Percentiles rank a stretch among this genome's conserved stretches.
Evolutionary conservation across 2,113 vertebrate genomes (phyloP).

Genomic region (Sander vitreus): DNA sequence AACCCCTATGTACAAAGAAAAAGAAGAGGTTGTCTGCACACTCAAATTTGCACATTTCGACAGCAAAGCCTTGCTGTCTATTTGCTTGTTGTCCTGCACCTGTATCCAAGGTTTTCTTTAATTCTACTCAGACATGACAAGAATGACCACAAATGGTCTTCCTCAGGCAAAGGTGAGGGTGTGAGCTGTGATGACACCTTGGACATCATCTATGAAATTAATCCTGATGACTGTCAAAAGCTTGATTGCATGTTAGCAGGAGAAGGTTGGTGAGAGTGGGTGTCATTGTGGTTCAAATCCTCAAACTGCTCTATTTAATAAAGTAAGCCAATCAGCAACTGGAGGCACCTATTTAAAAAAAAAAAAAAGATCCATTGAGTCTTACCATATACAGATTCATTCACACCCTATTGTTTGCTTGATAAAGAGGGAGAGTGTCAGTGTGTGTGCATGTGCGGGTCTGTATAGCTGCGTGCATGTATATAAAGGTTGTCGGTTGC

Average conservation of each 20-base stretch:
- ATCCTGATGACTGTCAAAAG: background rate
- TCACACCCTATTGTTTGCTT: background rate
- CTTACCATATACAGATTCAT: background rate
- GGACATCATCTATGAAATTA: background rate
- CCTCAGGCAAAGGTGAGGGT: background rate
- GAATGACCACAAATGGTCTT: conserved; percentile 6
- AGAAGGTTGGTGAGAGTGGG: background rate
- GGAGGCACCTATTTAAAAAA: background rate
- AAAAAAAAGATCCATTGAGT: background rate
- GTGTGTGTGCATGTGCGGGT: background rate
- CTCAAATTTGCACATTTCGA: background rate
- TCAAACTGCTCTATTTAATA: background rate
- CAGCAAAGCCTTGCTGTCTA: background rate
- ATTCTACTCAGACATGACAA: too few relatives aligned
- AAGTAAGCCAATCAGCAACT: background rate
- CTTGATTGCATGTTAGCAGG: background rate
- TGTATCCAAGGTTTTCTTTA: background rate
- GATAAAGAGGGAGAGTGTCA: background rate
- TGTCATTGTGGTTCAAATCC: conserved; percentile 3
- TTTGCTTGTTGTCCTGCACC: background rate
- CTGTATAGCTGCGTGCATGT: conserved; percentile 23
- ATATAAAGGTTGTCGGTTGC: conserved; percentile 54
- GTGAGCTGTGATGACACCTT: background rate
- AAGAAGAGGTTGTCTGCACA: background rate
- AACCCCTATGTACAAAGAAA: background rate